A percentile compares a stretch with the other conserved stretches of the same genome.
phyloP scores from a whole-genome alignment of 2,888 invertebrate genomes.

The Leistus spinibarbis region DNA sequence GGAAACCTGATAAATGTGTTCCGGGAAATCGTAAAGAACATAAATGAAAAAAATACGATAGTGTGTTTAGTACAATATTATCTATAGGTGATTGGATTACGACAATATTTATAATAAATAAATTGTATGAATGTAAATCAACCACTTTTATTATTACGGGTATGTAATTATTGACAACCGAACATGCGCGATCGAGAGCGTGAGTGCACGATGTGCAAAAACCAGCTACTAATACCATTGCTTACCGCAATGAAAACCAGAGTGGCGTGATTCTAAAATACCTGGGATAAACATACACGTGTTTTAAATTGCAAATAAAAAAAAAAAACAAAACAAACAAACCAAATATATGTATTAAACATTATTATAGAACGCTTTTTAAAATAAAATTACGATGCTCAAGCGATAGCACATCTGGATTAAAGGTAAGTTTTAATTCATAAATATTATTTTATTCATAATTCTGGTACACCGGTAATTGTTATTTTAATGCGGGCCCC shows the following conservation, averaged over 20 bases:
- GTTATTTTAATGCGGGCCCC: too few species aligned
- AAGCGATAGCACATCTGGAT: background rate
- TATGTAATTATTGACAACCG: background rate
- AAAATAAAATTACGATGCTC: background rate
- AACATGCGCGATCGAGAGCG: background rate
- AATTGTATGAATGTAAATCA: background rate
- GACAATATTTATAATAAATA: background rate
- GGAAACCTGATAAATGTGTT: background rate
- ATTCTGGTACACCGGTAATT: background rate
- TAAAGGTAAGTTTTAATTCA: background rate
- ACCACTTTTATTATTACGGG: background rate
- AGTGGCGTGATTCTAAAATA: conserved; percentile 7
- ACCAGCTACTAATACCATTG: background rate
- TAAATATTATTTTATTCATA: background rate
- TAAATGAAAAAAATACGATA: background rate
- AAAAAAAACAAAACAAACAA: background rate
- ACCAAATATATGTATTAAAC: background rate
- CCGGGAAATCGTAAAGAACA: background rate
- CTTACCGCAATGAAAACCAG: background rate
- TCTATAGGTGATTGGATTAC: background rate
- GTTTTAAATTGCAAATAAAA: background rate
- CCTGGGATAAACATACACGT: background rate
- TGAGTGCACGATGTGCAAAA: background rate
- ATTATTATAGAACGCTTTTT: too few species aligned
- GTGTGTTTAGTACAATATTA: background rate